Base-by-base conservation (phyloP, 2,113 vertebrate genomes). In the Opisthocomus hoazin region DNA sequence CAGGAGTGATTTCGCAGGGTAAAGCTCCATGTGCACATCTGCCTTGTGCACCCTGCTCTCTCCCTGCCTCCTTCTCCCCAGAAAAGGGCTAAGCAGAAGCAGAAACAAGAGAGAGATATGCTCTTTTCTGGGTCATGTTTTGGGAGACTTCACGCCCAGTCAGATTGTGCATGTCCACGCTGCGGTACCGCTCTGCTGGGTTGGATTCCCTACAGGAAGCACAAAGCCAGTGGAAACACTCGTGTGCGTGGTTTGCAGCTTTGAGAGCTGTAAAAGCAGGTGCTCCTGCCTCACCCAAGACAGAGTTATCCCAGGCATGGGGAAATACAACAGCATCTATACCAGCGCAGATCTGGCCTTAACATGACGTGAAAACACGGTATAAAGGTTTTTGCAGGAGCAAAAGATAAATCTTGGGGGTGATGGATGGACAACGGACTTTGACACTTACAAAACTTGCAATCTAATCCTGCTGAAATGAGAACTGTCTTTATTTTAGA, bases 131-230 rank as follows among this genome's bases (percentile, higher is more conserved):
- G 30, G n/a, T 30, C 12, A 20, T 29, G n/a, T 76, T 86, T 24
- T 68, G 36, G 43, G 20, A 77, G 61, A 51, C 24, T 34, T 56
- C 50, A 50, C 30, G 30, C 30, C 16, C 39, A 24, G 7, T 9
- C 14, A 34, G 50, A 13, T 14, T 27, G 29, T 15, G n/a, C 20
- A 24, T 7, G 30, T 41, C 53, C 30, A 23, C 10, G n/a, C n/a
- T 1, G 1, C 1, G 1, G 61, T 57, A 24, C 43, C 30, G n/a
- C 32, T 58, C 61, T 41, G 24, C 30, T 50, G 24, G 15, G n/a
- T 58, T 41, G 51, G 30, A 41, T 17, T 57, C 50, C 61, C 71
- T 26, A 24, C 19, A 30, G 61, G 19, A 50, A 36, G 61, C 24
- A 50, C 2, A 1, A 66, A 24, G 61, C 36, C 36, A 30, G 36